Evolutionary conservation across 2,888 invertebrate genomes (phyloP), one percentile per base, ranked within the genome.

Genomic region (Seladonia tumulorum): DNA sequence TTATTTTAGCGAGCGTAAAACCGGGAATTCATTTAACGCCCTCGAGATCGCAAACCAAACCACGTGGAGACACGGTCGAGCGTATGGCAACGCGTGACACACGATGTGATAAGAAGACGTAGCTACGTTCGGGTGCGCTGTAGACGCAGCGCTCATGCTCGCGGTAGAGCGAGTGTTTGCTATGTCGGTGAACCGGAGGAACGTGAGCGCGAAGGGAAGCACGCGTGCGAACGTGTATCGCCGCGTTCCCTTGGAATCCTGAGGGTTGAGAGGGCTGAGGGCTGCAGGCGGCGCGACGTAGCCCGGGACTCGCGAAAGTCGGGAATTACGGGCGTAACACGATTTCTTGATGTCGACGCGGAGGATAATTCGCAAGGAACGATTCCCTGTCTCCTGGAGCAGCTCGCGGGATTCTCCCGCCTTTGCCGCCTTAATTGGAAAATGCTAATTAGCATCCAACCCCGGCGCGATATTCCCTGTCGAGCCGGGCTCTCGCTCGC

Each of bases 341-440:
- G 90, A 90, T 90, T 89, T 86, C 90, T 87, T 84, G 87, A 87
- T 89, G 89, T 88, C 88, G 83, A 83, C 89, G 88, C 82, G 82
- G 63, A 90, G 81, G 87, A 90, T 90, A 90, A 90, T 90, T 90
- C 87, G 85, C 82, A 79, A 72, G 87, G 85, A 88, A 90, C 88
- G 89, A 89, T 89, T 89, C 89, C 83, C 89, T 85, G 86, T 89
- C 84, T 89, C 88, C 83, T 82, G 88, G 79, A 82, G 88, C 84
- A 83, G 81, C 70, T 81, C 77, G 84, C 78, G 81, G 85, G 77
- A 83, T 84, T 81, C 85, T 86, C 84, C 87, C 91, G 89, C 87
- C 91, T 92, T 92, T 89, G 90, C 89, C 88, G 91, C 88, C 90
- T 92, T 93, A 93, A 93, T 92, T 93, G 92, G 92, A 92, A 92